Evolutionary conservation across 2,113 vertebrate species (phyloP), one percentile per base, ranked within the genome.

Genomic region (Nanger granti): DNA sequence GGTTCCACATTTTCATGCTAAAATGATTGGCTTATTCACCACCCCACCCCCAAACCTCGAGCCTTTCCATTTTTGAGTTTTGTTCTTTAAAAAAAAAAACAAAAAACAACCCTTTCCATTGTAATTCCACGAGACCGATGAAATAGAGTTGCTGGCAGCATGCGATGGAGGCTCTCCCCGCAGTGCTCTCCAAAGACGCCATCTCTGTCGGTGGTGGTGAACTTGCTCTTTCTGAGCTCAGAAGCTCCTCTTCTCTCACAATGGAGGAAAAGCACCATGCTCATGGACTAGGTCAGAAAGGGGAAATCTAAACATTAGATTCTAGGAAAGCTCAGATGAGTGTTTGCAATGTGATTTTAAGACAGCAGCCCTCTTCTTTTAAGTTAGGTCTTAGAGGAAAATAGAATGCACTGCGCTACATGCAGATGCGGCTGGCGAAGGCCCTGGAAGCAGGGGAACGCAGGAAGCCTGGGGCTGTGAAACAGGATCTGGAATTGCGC

Each of bases 61-160:
- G 31, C 52, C 90, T 95, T 92, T 34, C 1, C 55, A 7, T 54
- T 62, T 62, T 55, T 97, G 9, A 86, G 79, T 96, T 98, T 97
- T n/a, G 4, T 2, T 87, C 24, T 97, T 47, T 3, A 7, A 76
- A n/a, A 55, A 22, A 44, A 79, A 34, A 34, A 9, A 41, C 5
- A 44, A 8, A 8, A 31, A 41, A 26, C 4, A 54, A 62, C 2
- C 20, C 28, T n/a, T 93, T 96, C 94, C 86, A 60, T 94, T 96
- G 92, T 18, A 79, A 5, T 93, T 95, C 49, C 4, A 2, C 60
- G 13, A 95, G 55, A 47, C 76, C 55, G 20, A 88, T 91, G 83
- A 94, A n/a, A 66, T 34, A 60, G 69, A 85, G 66, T 62, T 52
- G 57, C 17, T 69, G 76, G 24, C 8, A 69, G 49, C 17, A 11